Conservation (phyloP, 2,113 vertebrate genomes). For the Neolamprologus sp. region DNA sequence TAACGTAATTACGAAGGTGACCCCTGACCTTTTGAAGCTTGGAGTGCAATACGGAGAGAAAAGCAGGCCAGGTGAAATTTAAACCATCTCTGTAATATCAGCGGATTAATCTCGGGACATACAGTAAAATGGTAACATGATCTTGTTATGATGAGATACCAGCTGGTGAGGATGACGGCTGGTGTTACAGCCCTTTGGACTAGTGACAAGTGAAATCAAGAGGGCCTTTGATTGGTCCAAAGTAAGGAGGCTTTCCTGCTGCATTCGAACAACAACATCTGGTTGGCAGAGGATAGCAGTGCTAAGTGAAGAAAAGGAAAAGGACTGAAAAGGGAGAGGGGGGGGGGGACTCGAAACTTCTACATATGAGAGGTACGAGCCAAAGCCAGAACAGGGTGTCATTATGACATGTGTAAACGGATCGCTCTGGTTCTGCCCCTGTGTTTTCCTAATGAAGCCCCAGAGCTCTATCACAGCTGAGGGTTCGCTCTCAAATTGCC, state of each 20-base stretch:
- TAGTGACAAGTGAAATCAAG: conserved; percentile 29
- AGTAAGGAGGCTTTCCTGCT: conserved; percentile 25
- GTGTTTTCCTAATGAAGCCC: conserved; percentile 39
- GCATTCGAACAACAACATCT: conserved; percentile 56
- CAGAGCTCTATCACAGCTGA: conserved; percentile 33
- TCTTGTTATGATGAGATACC: conserved; percentile 36
- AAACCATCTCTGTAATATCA: conserved; percentile 41
- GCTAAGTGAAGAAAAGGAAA: conserved; percentile 30
- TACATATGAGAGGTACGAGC: conserved; percentile 3
- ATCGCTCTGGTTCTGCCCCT: conserved; percentile 23
- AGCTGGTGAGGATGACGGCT: conserved; percentile 16
- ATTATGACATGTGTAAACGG: conserved; percentile 50
- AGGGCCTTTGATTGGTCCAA: conserved; percentile 42
- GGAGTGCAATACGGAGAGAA: background rate
- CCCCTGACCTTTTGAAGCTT: conserved; percentile 23
- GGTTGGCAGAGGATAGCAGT: conserved; percentile 38
- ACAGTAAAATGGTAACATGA: conserved; percentile 51
- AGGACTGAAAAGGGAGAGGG: background rate
- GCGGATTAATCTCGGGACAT: conserved; percentile 46
- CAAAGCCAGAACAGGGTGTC: conserved; percentile 47
- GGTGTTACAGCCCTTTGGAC: conserved; percentile 35
- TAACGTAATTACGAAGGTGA: conserved; percentile 14
- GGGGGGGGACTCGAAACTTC: background rate
- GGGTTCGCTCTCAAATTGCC: conserved; percentile 24
- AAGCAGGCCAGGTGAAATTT: conserved; percentile 33